These are phyloP conservation scores for Tenebrosternarchus preto DNA, from an alignment of 2,113 vertebrate genomes.

Conservation along the genomic window DNA sequence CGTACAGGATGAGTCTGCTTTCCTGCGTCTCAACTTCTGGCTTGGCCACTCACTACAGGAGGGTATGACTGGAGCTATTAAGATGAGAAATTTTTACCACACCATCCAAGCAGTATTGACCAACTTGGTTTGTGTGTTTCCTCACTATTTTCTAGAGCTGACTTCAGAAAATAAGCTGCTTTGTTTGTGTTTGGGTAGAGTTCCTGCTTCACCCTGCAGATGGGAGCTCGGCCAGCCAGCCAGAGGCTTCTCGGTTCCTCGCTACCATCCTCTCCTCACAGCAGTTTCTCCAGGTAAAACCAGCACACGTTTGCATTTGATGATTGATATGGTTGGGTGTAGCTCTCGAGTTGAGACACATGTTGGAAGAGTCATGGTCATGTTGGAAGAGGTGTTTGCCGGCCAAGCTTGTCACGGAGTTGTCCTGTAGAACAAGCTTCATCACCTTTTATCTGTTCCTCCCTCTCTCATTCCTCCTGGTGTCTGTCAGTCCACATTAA, in stretches of 20 bases:
- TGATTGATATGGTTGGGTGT: no score
- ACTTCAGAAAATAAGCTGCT: neutral
- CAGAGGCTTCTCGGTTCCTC: constrained; percentile 81
- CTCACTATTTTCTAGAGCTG: neutral
- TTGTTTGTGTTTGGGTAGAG: constrained; percentile 68
- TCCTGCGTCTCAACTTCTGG: constrained; percentile 90
- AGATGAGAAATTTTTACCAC: neutral
- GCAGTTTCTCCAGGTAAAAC: constrained; percentile 86
- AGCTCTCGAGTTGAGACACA: no score
- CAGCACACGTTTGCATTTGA: no score
- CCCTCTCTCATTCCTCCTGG: neutral
- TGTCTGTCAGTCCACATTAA: neutral
- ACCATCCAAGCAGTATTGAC: neutral
- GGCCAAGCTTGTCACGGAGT: neutral
- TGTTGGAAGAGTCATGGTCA: neutral
- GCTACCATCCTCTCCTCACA: constrained; percentile 77
- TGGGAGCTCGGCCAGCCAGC: constrained; percentile 63
- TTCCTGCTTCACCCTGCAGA: constrained; percentile 78
- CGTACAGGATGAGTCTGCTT: constrained; percentile 83
- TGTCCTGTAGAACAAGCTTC: neutral
- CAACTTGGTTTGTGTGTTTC: neutral
- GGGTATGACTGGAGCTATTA: constrained; percentile 71
- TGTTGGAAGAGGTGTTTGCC: neutral
- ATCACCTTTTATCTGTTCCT: neutral
- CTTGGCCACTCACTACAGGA: constrained; percentile 85